Conservation (phyloP, 1,140 invertebrate species). For the Ganaspis sp. region DNA sequence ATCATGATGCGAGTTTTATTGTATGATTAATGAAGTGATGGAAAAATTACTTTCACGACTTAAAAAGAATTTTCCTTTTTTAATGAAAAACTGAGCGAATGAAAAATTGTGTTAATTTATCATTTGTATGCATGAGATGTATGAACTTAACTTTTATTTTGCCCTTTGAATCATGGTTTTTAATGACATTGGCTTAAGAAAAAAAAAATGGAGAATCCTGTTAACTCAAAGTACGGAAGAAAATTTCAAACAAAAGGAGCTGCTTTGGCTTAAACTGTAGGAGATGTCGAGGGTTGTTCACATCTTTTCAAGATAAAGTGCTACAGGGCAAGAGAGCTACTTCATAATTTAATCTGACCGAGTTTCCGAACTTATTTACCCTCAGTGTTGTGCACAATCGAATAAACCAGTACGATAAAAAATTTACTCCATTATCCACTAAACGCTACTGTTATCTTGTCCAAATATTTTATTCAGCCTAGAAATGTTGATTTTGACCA, state of each 20-base stretch:
- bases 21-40: too few relatives aligned
- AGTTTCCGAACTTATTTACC: constrained; percentile 5
- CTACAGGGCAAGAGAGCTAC: constrained; percentile 7
- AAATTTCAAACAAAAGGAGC: background rate
- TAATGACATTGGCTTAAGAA: background rate
- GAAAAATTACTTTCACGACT: too few relatives aligned
- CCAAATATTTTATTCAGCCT: background rate
- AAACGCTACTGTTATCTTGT: background rate
- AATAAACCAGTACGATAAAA: background rate
- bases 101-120: background rate
- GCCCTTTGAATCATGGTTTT: background rate
- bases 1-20: background rate
- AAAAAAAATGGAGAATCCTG: background rate
- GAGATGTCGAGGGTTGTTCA: constrained; percentile 11
- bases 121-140: background rate
- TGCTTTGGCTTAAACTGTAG: background rate
- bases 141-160: background rate
- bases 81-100: background rate
- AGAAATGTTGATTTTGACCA: background rate
- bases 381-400: background rate
- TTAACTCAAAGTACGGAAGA: background rate
- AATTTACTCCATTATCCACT: background rate
- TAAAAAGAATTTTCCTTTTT: too few relatives aligned
- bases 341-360: constrained; percentile 26
- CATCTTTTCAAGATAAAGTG: constrained; percentile 23